These are phyloP conservation scores for Busseola fusca DNA, from an alignment of 2,888 invertebrate species.

Conservation along the genomic window DNA sequence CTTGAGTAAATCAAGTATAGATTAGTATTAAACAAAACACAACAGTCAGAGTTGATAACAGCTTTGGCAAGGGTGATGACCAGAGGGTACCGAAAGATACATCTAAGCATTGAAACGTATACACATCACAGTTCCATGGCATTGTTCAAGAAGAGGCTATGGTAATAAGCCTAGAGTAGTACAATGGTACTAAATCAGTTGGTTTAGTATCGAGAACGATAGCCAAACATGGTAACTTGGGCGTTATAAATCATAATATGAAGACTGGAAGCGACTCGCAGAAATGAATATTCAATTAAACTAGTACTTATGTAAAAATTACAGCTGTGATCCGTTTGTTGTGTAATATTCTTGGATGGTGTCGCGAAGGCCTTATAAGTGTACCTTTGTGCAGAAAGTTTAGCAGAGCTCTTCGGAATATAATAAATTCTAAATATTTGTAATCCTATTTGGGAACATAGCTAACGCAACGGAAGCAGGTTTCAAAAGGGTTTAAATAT, in stretches of 20 bases:
- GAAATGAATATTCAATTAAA: slow-evolving; percentile 75
- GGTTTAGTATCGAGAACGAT: slow-evolving; percentile 73
- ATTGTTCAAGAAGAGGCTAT: slow-evolving; percentile 69
- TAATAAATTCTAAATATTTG: not conserved
- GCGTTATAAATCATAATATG: slow-evolving; percentile 77
- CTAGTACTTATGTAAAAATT: slow-evolving; percentile 58
- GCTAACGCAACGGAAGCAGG: too few species aligned
- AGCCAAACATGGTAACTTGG: slow-evolving; percentile 76
- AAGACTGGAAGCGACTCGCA: slow-evolving; percentile 66
- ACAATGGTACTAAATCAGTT: slow-evolving; percentile 79
- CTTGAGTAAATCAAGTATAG: slow-evolving; percentile 38
- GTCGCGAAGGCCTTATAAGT: slow-evolving; percentile 7
- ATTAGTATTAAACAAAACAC: slow-evolving; percentile 3
- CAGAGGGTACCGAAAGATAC: slow-evolving; percentile 28
- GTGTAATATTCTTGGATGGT: slow-evolving; percentile 32
- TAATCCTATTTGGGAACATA: not conserved
- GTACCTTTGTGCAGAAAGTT: slow-evolving; percentile 3
- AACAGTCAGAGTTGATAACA: slow-evolving; percentile 21
- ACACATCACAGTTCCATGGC: slow-evolving; percentile 45
- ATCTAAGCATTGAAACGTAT: slow-evolving; percentile 22
- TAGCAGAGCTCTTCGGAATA: slow-evolving; percentile 3
- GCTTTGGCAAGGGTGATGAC: not conserved
- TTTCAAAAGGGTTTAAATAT: not conserved
- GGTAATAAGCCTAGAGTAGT: slow-evolving; percentile 67
- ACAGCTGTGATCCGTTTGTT: slow-evolving; percentile 54